Conservation (phyloP, 1,140 invertebrate genomes). For the Macrostomum lignano region DNA sequence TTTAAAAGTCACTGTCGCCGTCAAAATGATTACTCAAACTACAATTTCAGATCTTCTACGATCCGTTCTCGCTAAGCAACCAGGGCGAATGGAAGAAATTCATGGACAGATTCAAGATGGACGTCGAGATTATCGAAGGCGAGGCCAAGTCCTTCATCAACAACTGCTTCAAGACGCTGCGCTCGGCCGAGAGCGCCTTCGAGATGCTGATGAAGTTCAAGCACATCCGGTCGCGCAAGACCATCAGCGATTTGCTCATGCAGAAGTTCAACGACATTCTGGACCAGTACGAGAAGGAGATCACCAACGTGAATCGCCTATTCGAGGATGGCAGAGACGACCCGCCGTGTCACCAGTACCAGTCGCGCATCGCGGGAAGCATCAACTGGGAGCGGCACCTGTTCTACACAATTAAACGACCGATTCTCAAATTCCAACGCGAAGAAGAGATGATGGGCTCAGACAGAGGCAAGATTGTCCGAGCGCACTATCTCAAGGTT, state of each 20-base stretch:
- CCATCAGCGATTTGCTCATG: conserved; percentile 40
- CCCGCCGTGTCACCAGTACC: conserved; percentile 43
- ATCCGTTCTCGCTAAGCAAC: conserved; percentile 43
- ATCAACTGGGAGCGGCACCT: conserved; percentile 51
- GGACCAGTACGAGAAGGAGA: conserved; percentile 49
- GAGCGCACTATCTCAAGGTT: conserved; percentile 38
- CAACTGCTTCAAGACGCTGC: conserved; percentile 46
- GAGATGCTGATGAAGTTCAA: conserved; percentile 48
- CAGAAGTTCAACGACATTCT: conserved; percentile 56
- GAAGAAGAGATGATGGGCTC: conserved; percentile 43
- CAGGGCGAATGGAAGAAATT: conserved; percentile 51
- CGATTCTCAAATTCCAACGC: conserved; percentile 43
- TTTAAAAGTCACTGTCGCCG: too few relatives aligned
- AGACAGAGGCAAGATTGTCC: conserved; percentile 35
- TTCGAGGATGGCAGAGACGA: conserved; percentile 36
- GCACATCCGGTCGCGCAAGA: conserved; percentile 40
- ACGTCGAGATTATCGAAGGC: conserved; percentile 43
- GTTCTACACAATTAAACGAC: conserved; percentile 43
- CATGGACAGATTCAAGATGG: conserved; percentile 41
- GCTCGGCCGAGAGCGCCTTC: conserved; percentile 46
- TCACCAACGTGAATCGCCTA: conserved; percentile 29
- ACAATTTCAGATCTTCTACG: conserved; percentile 42
- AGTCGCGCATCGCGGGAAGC: conserved; percentile 44
- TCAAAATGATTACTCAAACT: too few relatives aligned
- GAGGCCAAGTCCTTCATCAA: conserved; percentile 55